Conservation (phyloP, 2,888 invertebrate genomes). For the Dolomedes plantarius region DNA sequence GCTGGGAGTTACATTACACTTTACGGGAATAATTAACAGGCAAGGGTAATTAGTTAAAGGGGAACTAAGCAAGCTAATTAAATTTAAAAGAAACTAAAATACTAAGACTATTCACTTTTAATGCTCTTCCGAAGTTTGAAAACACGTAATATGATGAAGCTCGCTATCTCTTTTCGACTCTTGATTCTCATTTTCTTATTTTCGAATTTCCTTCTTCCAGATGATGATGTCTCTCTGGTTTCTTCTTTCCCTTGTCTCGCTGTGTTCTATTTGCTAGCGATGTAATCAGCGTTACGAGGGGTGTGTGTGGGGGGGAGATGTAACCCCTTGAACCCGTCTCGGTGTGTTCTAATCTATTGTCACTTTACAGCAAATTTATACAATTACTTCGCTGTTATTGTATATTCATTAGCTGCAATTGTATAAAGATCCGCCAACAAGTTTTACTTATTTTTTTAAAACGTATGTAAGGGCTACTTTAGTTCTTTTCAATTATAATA, state of each 20-base stretch:
- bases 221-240: background rate
- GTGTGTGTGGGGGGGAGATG: background rate
- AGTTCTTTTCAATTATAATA: too few relatives aligned
- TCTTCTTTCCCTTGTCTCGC: background rate
- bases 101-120: slow-evolving; percentile 17
- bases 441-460: too few relatives aligned
- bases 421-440: too few relatives aligned
- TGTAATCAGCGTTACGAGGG: background rate
- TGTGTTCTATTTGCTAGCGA: background rate
- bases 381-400: too few relatives aligned
- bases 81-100: slow-evolving; percentile 21
- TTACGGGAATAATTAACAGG: slow-evolving; percentile 17
- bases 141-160: slow-evolving; percentile 10
- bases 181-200: background rate
- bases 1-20: slow-evolving; percentile 19
- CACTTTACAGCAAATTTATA: background rate
- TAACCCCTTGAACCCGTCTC: background rate
- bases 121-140: slow-evolving; percentile 14
- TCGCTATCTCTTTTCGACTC: background rate
- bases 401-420: too few relatives aligned
- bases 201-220: background rate
- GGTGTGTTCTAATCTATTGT: background rate
- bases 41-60: slow-evolving; percentile 17
- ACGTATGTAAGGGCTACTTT: too few relatives aligned
- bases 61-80: slow-evolving; percentile 10